Evolutionary conservation across 1,140 invertebrate species (phyloP), one percentile per base, ranked within the genome.

Genomic region (Chironomus striatipennis): DNA sequence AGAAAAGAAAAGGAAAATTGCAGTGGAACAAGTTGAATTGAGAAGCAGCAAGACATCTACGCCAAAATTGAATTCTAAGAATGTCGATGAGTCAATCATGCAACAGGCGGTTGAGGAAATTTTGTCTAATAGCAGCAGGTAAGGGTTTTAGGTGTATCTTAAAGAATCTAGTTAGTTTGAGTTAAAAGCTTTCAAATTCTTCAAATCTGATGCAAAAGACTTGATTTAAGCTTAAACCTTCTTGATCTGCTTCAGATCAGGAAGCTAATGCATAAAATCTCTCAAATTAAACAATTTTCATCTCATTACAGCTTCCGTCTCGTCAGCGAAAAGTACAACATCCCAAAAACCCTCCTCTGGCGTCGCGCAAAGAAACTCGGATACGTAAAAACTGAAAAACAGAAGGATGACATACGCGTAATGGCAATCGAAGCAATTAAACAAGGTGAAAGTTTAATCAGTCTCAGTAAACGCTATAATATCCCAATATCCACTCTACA

Each of bases 301-400:
- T 2, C 24, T 34, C 24, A 34, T 57, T 15, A 12, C 12, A 57
- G 65, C 10, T 70, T 70, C 10, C 65, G 65, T 9, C 15, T 70
- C 2, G 18, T 70, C 17, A 20, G 17, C 9, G 65, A 70, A 77
- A 83, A 84, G 75, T 87, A 79, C 75, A 82, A 83, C 73, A 87
- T 88, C 77, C 87, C 87, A 12, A 88, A 88, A 79, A 88, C 87
- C 10, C 87, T 88, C 3, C 78, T 88, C 20, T 88, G 87, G 87
- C 80, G 87, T 74, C 79, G 86, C 74, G 86, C 88, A 73, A 85
- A 86, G 76, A 87, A 86, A 73, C 76, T 79, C 75, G 77, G 80
- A 0, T 85, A 86, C 75, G 79, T 81, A 77, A 84, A 83, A 70
- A 83, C 81, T 12, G 82, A 82, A 12, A 84, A 86, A 10, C 84